Evolutionary conservation across 2,888 invertebrate genomes (phyloP).

Genomic region (Cylloceria caligata): DNA sequence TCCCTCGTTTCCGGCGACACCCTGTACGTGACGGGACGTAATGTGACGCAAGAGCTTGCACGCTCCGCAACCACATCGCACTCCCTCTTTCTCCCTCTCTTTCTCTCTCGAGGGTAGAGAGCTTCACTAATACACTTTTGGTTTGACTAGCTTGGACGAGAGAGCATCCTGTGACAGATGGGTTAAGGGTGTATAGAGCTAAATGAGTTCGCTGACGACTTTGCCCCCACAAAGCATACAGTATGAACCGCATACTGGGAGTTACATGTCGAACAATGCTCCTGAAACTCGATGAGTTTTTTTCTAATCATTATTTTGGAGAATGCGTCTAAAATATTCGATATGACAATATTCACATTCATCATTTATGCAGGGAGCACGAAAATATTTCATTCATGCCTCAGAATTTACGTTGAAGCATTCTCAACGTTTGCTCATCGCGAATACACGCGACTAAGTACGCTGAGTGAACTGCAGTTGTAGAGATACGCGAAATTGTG

Average conservation of each 20-base stretch:
- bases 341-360: too few relatives aligned
- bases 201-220: slow-evolving; percentile 51
- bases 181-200: slow-evolving; percentile 36
- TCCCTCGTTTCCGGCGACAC: slow-evolving; percentile 70
- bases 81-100: background rate
- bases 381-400: background rate
- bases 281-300: background rate
- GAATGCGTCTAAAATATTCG: too few relatives aligned
- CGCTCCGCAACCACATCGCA: slow-evolving; percentile 50
- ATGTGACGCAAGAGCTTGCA: slow-evolving; percentile 65
- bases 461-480: slow-evolving; percentile 38
- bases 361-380: background rate
- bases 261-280: background rate
- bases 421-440: slow-evolving; percentile 25
- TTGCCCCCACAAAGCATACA: slow-evolving; percentile 13
- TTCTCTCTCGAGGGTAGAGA: slow-evolving; percentile 5
- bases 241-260: background rate
- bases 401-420: slow-evolving; percentile 34
- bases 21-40: slow-evolving; percentile 64
- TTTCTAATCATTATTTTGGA: background rate
- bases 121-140: slow-evolving; percentile 54
- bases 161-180: slow-evolving; percentile 48
- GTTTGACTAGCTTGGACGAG: slow-evolving; percentile 35
- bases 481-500: slow-evolving; percentile 53
- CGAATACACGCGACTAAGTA: slow-evolving; percentile 45